A percentile compares a stretch with the other conserved stretches of the same genome.
These are phyloP conservation scores for Agapornis canus DNA, from an alignment of 2,797 vertebrate species.

Conservation along the genomic window DNA sequence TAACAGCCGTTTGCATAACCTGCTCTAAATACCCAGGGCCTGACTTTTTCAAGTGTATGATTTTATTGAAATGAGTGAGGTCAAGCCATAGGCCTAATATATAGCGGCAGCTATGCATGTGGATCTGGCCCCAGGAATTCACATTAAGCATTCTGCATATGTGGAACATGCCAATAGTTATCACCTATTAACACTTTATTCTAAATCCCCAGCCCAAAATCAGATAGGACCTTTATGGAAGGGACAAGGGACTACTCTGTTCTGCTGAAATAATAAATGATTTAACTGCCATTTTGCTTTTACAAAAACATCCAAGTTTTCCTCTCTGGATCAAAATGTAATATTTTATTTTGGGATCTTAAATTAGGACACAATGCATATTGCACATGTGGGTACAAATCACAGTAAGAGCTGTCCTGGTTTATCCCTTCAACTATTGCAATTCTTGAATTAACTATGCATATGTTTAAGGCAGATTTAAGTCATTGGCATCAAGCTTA, in stretches of 20 bases:
- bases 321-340: not conserved
- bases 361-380: not conserved
- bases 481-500: not conserved
- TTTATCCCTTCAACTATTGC: not conserved
- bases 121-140: not conserved
- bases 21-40: not conserved
- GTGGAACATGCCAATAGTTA: not conserved
- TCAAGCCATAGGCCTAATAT: not conserved
- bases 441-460: not conserved
- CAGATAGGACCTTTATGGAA: not conserved
- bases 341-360: not conserved
- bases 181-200: not conserved
- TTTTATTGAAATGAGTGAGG: constrained; percentile 5
- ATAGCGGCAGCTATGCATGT: not conserved
- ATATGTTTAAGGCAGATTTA: not conserved
- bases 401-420: not conserved
- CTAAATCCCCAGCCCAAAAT: not conserved
- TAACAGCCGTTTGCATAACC: not conserved
- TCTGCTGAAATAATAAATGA: not conserved
- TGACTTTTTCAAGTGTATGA: not conserved
- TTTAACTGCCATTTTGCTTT: not conserved
- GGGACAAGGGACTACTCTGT: not conserved
- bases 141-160: not conserved
- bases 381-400: not conserved
- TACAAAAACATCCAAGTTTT: not conserved